Conservation (phyloP, 1,140 invertebrate genomes). For the Drosophila murphyi region DNA sequence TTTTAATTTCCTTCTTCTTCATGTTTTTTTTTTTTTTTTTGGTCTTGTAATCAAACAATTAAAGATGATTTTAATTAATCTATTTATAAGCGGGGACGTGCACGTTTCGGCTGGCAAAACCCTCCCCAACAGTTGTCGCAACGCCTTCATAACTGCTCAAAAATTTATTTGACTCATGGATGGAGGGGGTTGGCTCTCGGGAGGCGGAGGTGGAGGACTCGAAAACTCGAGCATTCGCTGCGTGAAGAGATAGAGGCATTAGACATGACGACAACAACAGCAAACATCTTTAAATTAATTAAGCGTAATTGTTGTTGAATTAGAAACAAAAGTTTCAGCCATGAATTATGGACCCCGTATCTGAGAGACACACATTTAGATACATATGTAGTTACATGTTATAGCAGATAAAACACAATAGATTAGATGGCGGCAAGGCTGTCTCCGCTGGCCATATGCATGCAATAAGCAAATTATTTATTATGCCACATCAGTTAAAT, state of each 20-base stretch:
- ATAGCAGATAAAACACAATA: constrained; percentile 56
- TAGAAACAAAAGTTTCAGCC: constrained; percentile 77
- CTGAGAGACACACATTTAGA: constrained; percentile 15
- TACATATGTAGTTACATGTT: constrained; percentile 55
- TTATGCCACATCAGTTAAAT: constrained; percentile 73
- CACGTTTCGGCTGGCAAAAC: constrained; percentile 32
- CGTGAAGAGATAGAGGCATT: constrained; percentile 34
- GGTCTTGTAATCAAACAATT: constrained; percentile 82
- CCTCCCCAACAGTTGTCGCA: not conserved
- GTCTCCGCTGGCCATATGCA: constrained; percentile 51
- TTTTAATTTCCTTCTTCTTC: constrained; percentile 44
- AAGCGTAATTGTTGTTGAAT: constrained; percentile 80
- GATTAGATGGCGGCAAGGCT: constrained; percentile 23
- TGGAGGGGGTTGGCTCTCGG: constrained; percentile 17
- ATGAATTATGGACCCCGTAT: constrained; percentile 67
- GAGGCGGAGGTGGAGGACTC: constrained; percentile 9
- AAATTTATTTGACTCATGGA: constrained; percentile 48
- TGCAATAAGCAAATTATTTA: constrained; percentile 83
- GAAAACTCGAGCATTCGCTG: not conserved
- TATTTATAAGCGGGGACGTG: constrained; percentile 69
- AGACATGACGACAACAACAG: constrained; percentile 31
- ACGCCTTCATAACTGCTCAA: constrained; percentile 73
- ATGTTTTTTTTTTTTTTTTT: constrained; percentile 28
- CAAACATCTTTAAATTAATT: constrained; percentile 83
- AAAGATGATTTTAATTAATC: constrained; percentile 84